Evolutionary conservation across 2,888 invertebrate species (phyloP), one percentile per base, ranked within the genome.

Genomic region (Hirudinaria manillensis): DNA sequence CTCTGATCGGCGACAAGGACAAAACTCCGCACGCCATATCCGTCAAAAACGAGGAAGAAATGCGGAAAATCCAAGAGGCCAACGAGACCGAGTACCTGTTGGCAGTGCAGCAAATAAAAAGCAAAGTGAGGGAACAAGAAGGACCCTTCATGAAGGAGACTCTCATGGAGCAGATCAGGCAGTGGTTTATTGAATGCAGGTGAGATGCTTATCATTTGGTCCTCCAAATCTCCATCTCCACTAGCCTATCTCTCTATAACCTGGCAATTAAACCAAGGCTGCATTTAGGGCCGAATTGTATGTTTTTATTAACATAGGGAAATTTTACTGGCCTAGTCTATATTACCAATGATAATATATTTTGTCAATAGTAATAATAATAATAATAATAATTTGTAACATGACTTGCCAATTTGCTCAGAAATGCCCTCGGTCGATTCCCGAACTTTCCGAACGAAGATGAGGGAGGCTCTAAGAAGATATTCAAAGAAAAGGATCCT

Each of bases 391-490:
- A 21, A 53, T 53, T 13, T 16, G 13, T 13, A 53, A 16, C 13
- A 61, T 61, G 7, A 16, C 6, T 2, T 21, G n/a, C n/a, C 61
- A 24, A 61, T n/a, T 29, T 10, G 24, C n/a, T 36, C 78, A 86
- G 86, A 78, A 85, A 86, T 80, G 83, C 84, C 0, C 81, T 83
- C 21, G 86, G 86, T 19, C 85, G 85, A 80, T 90, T 96, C 81
- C 96, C 97, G 0, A 94, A 95, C 80, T 90, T 93, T 81, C 96
- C 96, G 0, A 91, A 93, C 2, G 93, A 92, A 78, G 95, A 96
- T 82, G 90, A 92, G 80, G 94, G 94, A 10, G 94, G 94, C 0
- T 94, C 94, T 0, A 88, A 91, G 80, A 88, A 91, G 77, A 90
- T 95, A 85, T 91, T 94, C 74, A 84, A 84, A 79, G 83, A 84